Base-by-base conservation (phyloP, 1,140 invertebrate genomes). In the Anagrus nilaparvatae region DNA sequence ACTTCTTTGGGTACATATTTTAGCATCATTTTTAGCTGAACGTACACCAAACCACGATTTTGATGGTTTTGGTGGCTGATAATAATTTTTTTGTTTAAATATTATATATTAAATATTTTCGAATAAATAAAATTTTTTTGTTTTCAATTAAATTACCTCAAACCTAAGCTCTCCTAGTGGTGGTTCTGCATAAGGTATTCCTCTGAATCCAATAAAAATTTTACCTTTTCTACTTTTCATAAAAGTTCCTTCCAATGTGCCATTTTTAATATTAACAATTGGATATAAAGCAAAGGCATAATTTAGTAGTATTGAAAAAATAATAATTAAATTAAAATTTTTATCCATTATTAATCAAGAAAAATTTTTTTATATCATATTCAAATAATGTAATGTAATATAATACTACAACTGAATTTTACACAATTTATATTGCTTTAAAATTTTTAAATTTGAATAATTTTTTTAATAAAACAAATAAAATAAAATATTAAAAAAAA, bases 1-100 rank as follows among this genome's bases (percentile, higher is more conserved):
- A 59, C 84, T 82, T 7, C 78, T 67, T 55, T 89, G 85, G 13
- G 77, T 76, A 51, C 84, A 89, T 16, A 79, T 70, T 0, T 74
- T 62, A 1, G 77, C 73, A 47, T 77, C 74, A 30, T 71, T 54
- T 0, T 74, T 74, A 0, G 76, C 83, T 25, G 78, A 63, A 2
- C 72, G 53, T 3, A 73, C 58, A 1, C 74, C 78, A n/a, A 63
- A 52, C 81, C 82, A 86, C 9, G 69, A 46, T 3, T 60, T 49
- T 20, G 71, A 57, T 5, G 77, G 69, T 37, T 74, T 69, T 2
- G 82, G 81, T 2, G 76, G 60, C 76, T 81, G n/a, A n/a, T n/a
- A n/a, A n/a, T n/a, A n/a, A n/a, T n/a, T n/a, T n/a, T n/a, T n/a
- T n/a, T n/a, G n/a, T n/a, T n/a, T n/a, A n/a, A n/a, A n/a, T n/a